Base-by-base conservation (phyloP, 35 echinoderm and acorn worm genomes). In the Antedon bifida region DNA sequence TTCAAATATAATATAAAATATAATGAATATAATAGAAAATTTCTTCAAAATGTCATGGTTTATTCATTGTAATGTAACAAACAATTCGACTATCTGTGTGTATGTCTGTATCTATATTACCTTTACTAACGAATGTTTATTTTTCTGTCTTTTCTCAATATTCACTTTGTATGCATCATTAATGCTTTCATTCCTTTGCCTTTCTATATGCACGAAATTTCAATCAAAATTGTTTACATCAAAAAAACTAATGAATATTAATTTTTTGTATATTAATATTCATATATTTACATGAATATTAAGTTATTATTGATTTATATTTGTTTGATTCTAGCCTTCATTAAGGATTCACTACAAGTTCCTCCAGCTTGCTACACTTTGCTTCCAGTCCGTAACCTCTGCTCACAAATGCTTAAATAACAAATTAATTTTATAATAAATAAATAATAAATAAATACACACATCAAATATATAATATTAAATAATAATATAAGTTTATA, bases 281-380 rank as follows among this genome's bases (percentile, higher is more conserved):
- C n/a, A n/a, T 42, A 42, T 42, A 14, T 42, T 7, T 42, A 42
- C 38, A 42, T 42, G 38, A 7, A 42, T 42, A 42, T 42, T 7
- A 7, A 7, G 14, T 42, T 42, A n/a, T 42, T 42, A 42, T 42
- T 7, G 38, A 42, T 42, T 64, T 26, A 64, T 64, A 64, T 64
- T 64, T 42, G 38, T 64, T 64, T 64, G 51, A 64, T 64, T 64
- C 51, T 64, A 64, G 51, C 51, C 51, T 64, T 64, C 51, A 64
- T 64, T 26, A 64, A 7, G 38, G 14, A 42, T 42, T 42, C 38
- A 42, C 38, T 42, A 7, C 38, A 42, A 42, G 14, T 42, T 42
- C 38, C 38, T 42, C 4, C 38, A 42, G 38, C 4, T 42, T 42
- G 51, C 51, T 2, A 64, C 19, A 64, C 51, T 26, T n/a, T 7